These are phyloP conservation scores for Mustela lutreola DNA, from an alignment of 2,113 vertebrate species.

Conservation along the genomic window DNA sequence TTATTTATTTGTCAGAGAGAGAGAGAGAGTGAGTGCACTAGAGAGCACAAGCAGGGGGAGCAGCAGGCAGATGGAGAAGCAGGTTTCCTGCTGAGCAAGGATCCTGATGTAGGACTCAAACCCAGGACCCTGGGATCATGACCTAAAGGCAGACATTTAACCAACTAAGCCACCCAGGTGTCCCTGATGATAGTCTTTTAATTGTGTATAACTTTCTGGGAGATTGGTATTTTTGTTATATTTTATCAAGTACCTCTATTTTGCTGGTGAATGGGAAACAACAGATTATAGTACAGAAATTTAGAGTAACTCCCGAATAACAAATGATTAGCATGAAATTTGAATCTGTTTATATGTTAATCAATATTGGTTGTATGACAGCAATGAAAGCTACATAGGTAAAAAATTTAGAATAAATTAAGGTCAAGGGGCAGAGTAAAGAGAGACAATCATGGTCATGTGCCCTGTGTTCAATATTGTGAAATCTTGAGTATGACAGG, in stretches of 20 bases:
- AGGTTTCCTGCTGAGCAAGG: too few species aligned
- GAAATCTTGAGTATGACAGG: not conserved
- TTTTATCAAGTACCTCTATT: not conserved
- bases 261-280: not conserved
- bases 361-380: not conserved
- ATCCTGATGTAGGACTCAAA: too few species aligned
- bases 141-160: too few species aligned
- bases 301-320: not conserved
- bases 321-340: not conserved
- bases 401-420: not conserved
- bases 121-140: too few species aligned
- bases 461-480: not conserved
- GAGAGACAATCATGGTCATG: not conserved
- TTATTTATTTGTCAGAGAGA: too few species aligned
- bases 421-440: not conserved
- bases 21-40: too few species aligned
- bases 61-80: too few species aligned
- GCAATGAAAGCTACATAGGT: not conserved
- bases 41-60: too few species aligned
- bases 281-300: not conserved
- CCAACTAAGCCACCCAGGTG: too few species aligned
- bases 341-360: not conserved
- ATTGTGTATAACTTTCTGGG: not conserved
- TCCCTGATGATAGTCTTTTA: not conserved
- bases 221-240: not conserved